These are phyloP conservation scores for Adineta ricciae DNA, from an alignment of 2,888 invertebrate genomes.

Conservation along the genomic window DNA sequence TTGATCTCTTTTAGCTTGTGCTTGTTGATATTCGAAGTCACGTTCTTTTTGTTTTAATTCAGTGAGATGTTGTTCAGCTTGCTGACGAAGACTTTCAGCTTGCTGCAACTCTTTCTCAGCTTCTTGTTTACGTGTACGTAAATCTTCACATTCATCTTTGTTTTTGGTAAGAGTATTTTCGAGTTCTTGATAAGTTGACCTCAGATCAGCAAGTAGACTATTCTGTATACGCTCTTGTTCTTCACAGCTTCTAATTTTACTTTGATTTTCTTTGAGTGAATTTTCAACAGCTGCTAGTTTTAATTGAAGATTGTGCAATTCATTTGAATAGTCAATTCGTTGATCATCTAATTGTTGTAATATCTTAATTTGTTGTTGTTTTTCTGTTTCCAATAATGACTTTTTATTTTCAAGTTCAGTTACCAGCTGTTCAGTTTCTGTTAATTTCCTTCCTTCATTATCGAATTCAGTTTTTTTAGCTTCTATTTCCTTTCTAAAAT, in stretches of 20 bases:
- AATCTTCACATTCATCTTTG: too few relatives aligned
- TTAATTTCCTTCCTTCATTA: background rate
- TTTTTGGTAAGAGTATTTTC: background rate
- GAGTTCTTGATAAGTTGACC: background rate
- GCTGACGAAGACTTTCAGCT: too few relatives aligned
- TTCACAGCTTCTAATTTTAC: background rate
- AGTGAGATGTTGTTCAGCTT: too few relatives aligned
- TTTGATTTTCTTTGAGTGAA: background rate
- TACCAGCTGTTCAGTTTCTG: background rate
- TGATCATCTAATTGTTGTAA: background rate
- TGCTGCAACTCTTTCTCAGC: too few relatives aligned
- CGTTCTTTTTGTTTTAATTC: too few relatives aligned
- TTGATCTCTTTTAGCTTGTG: too few relatives aligned
- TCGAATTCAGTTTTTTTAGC: background rate
- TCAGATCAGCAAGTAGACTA: background rate
- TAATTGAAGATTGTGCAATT: background rate
- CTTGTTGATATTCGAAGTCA: too few relatives aligned
- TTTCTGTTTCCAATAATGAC: background rate
- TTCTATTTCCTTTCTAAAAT: too few relatives aligned
- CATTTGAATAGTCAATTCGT: background rate
- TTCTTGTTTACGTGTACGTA: too few relatives aligned
- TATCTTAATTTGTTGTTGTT: background rate
- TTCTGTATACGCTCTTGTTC: background rate
- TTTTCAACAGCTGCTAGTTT: background rate
- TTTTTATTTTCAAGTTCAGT: background rate